phyloP scores from a whole-genome alignment of 2,797 vertebrate genomes.

The Enoplosus armatus region DNA sequence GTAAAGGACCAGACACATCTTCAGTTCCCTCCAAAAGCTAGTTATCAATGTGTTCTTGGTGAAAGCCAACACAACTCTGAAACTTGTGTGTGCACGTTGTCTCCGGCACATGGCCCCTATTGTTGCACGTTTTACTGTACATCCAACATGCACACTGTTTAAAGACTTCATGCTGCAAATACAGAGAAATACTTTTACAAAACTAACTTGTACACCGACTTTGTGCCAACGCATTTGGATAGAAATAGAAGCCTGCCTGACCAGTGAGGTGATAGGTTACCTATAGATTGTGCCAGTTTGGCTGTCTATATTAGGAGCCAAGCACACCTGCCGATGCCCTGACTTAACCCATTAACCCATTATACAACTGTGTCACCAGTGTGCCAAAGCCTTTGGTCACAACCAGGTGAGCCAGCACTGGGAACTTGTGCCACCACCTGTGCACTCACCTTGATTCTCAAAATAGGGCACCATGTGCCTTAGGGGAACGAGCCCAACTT shows the following conservation, averaged over 20 bases:
- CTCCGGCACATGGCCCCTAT: background rate
- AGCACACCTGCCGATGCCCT: background rate
- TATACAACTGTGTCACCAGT: slow-evolving; percentile 33
- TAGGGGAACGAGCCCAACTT: slow-evolving; percentile 4
- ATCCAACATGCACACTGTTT: background rate
- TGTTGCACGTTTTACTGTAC: too few species aligned
- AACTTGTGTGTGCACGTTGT: background rate
- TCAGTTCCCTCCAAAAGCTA: too few species aligned
- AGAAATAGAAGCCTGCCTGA: background rate
- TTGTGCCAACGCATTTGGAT: background rate
- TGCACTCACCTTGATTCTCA: slow-evolving; percentile 38
- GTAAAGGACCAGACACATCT: too few species aligned
- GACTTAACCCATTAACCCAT: slow-evolving; percentile 5
- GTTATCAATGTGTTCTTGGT: too few species aligned
- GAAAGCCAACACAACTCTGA: too few species aligned
- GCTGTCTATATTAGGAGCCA: background rate
- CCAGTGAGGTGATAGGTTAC: background rate
- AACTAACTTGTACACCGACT: too few species aligned
- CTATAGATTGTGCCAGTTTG: background rate
- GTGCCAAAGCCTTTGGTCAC: slow-evolving; percentile 24
- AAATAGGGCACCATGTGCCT: slow-evolving; percentile 37
- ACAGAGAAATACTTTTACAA: background rate
- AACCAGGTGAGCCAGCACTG: background rate
- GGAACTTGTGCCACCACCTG: slow-evolving; percentile 40
- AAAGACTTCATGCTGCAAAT: background rate